phyloP scores from a whole-genome alignment of 1,140 invertebrate genomes.

The Plutomurus gul region DNA sequence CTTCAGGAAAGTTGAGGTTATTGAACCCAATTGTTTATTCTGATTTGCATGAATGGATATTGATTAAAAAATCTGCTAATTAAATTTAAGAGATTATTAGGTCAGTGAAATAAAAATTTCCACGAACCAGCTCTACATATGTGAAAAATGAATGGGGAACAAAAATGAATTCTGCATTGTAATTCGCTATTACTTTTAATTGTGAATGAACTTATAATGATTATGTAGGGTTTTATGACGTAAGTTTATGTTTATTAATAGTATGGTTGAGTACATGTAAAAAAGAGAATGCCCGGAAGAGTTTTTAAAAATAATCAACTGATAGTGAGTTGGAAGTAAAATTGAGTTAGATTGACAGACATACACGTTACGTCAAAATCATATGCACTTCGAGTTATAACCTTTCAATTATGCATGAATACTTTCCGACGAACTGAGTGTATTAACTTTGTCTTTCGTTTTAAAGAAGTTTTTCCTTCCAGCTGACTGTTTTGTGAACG shows the following conservation, averaged over 20 bases:
- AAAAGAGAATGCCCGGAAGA: not conserved
- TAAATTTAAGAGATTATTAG: not conserved
- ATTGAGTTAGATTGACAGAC: not conserved
- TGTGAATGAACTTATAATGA: too few relatives aligned
- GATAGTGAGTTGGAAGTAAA: not conserved
- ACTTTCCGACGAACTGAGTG: not conserved
- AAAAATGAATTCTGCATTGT: not conserved
- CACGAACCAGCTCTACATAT: not conserved
- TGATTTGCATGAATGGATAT: not conserved
- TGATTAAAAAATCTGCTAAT: not conserved
- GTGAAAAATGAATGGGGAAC: not conserved
- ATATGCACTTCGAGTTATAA: not conserved
- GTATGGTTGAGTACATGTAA: not conserved
- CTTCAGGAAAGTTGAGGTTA: not conserved
- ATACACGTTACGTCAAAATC: not conserved
- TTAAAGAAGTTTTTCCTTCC: too few relatives aligned
- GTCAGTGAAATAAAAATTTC: not conserved
- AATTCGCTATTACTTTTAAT: not conserved
- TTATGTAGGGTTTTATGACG: not conserved
- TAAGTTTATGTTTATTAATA: not conserved
- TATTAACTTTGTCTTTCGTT: not conserved
- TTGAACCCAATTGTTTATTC: not conserved
- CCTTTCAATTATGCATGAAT: conserved; percentile 10
- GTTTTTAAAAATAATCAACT: not conserved
- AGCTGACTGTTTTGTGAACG: too few relatives aligned